Percentiles rank a stretch among this genome's conserved stretches.
Conservation (phyloP, 2,797 vertebrate species). For the Pangasius krempfi region DNA sequence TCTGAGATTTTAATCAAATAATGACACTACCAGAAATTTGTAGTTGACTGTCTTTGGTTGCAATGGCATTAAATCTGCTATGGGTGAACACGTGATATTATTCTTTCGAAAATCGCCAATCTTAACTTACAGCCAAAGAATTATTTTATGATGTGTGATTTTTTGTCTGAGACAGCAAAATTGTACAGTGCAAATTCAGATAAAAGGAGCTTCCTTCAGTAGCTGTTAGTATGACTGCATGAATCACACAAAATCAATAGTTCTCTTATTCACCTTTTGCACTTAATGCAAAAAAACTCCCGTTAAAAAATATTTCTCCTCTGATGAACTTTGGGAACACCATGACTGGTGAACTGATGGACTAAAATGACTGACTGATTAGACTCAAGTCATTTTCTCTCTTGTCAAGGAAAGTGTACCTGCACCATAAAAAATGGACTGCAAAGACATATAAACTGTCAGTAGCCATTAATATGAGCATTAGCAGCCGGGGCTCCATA, state of each 20-base stretch:
- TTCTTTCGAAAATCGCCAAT: background rate
- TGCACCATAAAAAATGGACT: background rate
- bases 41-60: background rate
- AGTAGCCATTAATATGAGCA: conserved; percentile 65
- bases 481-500: conserved; percentile 59
- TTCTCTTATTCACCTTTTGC: background rate
- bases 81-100: background rate
- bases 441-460: conserved; percentile 25
- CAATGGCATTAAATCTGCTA: background rate
- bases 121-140: background rate
- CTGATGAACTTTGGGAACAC: background rate
- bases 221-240: too few relatives aligned
- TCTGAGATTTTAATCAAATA: background rate
- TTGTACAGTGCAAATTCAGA: background rate
- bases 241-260: background rate
- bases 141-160: background rate
- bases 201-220: background rate
- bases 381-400: background rate
- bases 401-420: too few relatives aligned
- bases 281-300: background rate
- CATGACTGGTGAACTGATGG: background rate
- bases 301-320: background rate
- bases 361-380: background rate
- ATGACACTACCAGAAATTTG: background rate
- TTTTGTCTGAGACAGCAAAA: background rate